Conservation (phyloP, 2,797 vertebrate species). For the Valencia hispanica region DNA sequence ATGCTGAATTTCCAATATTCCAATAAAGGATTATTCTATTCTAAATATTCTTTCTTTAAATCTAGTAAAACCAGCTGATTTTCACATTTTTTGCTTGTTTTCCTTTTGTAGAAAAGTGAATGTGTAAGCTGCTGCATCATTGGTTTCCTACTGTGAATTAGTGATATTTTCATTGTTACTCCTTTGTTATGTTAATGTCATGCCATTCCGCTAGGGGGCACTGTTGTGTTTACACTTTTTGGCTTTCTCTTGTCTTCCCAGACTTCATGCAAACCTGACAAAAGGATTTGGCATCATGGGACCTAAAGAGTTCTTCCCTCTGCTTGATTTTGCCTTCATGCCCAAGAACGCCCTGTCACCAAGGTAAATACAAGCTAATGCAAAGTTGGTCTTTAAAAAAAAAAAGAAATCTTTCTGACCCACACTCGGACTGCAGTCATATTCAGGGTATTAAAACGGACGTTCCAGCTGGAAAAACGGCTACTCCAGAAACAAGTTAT, state of each 20-base stretch:
- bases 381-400: not conserved
- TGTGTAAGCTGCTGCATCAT: not conserved
- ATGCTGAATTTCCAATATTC: too few relatives aligned
- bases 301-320: constrained; percentile 96
- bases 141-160: not conserved
- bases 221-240: not conserved
- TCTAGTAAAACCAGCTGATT: not conserved
- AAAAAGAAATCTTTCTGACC: not conserved
- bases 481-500: too few relatives aligned
- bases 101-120: too few relatives aligned
- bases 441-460: not conserved
- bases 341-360: constrained; percentile 91
- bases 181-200: too few relatives aligned
- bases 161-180: too few relatives aligned
- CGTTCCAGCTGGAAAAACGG: too few relatives aligned
- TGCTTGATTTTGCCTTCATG: constrained; percentile 97
- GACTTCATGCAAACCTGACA: constrained; percentile 92
- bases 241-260: constrained; percentile 49
- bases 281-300: constrained; percentile 96
- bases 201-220: too few relatives aligned
- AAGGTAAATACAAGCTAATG: constrained; percentile 77
- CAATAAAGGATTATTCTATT: too few relatives aligned
- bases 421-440: not conserved
- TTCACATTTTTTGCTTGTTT: not conserved
- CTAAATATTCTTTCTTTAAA: too few relatives aligned